phyloP scores from a whole-genome alignment of 1,140 invertebrate genomes.

The Physella acuta region DNA sequence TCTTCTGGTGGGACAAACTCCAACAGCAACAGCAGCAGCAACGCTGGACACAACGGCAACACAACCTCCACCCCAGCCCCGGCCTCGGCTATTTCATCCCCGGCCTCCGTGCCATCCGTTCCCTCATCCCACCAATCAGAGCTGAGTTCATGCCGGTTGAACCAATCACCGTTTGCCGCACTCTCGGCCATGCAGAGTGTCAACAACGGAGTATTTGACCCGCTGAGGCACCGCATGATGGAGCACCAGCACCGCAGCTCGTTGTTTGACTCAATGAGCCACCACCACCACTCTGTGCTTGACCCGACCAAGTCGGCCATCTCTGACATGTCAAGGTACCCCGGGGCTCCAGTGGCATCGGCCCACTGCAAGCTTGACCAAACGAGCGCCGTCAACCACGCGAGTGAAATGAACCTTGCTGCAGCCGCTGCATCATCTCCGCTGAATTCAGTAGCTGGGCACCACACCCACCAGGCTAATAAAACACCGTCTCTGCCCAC shows the following conservation, averaged over 20 bases:
- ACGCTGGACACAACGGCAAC: background rate
- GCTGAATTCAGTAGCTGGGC: conserved; percentile 10
- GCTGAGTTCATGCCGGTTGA: conserved; percentile 28
- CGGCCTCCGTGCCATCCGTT: conserved; percentile 1
- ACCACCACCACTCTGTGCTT: background rate
- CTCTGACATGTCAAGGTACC: background rate
- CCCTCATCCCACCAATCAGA: conserved; percentile 15
- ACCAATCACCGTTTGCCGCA: conserved; percentile 19
- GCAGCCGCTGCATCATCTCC: conserved; percentile 19
- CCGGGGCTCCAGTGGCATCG: background rate
- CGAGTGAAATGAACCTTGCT: conserved; percentile 6
- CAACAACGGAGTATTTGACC: conserved; percentile 26
- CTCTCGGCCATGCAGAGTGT: conserved; percentile 5
- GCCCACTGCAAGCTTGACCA: conserved; percentile 17
- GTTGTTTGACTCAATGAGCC: conserved; percentile 20
- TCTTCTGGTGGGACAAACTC: background rate
- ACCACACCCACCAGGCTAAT: conserved; percentile 14
- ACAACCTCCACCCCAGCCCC: conserved; percentile 4
- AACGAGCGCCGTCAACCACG: background rate
- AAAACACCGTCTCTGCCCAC: background rate
- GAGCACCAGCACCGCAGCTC: conserved; percentile 18
- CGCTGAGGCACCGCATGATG: conserved; percentile 13
- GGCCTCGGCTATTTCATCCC: conserved; percentile 10
- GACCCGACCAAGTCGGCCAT: background rate
- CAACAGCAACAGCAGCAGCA: conserved; percentile 13